phyloP scores from a whole-genome alignment of 1,140 invertebrate species.

The Heterodera carotae region DNA sequence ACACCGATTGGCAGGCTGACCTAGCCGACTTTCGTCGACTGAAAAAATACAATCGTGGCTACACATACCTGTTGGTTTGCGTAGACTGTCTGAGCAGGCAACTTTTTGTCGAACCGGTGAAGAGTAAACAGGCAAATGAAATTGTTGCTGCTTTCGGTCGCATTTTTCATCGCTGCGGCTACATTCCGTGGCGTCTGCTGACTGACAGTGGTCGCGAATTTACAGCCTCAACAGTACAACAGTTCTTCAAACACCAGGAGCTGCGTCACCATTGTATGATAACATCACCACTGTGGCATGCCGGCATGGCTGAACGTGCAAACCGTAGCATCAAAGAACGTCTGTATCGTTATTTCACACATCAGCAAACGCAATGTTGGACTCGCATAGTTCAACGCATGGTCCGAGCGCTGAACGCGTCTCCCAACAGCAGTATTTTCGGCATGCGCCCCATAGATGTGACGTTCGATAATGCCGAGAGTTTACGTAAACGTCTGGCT shows the following conservation, averaged over 20 bases:
- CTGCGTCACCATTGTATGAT: constrained; percentile 4
- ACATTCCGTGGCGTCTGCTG: constrained; percentile 31
- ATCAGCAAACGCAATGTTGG: constrained; percentile 34
- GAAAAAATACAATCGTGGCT: constrained; percentile 14
- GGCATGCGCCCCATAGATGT: constrained; percentile 31
- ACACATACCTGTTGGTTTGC: constrained; percentile 37
- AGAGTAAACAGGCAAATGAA: constrained; percentile 14
- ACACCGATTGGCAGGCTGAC: constrained; percentile 49
- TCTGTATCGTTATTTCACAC: constrained; percentile 50
- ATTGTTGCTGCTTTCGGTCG: constrained; percentile 31
- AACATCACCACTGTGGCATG: constrained; percentile 39
- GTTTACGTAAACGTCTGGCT: not conserved
- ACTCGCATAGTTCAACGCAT: constrained; percentile 37
- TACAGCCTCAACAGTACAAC: constrained; percentile 14
- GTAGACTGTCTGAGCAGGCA: constrained; percentile 37
- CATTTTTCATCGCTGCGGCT: constrained; percentile 4
- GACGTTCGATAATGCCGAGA: constrained; percentile 22
- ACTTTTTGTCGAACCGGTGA: constrained; percentile 43
- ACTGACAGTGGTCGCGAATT: constrained; percentile 43
- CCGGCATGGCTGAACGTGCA: constrained; percentile 41
- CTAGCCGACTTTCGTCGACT: constrained; percentile 24
- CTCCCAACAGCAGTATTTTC: constrained; percentile 27
- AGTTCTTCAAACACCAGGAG: constrained; percentile 41
- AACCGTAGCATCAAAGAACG: constrained; percentile 39
- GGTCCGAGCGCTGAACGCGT: constrained; percentile 38